A percentile compares a stretch with the other conserved stretches of the same genome.
Evolutionary conservation across 2,888 invertebrate species (phyloP).

Genomic region (Stictocephala bisonia): DNA sequence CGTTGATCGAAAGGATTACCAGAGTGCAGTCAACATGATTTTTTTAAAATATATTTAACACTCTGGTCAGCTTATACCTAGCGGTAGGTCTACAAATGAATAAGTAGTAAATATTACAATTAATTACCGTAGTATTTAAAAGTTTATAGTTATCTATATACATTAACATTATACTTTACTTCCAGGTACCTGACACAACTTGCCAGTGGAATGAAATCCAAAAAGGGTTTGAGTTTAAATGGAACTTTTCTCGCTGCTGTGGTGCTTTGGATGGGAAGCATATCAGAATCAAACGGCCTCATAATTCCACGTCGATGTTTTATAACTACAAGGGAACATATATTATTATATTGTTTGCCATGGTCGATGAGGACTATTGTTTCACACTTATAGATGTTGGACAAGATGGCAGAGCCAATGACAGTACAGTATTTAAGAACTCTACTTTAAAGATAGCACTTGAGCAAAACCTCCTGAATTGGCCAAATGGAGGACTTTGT

Average conservation of each 20-base stretch:
- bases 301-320: neutral
- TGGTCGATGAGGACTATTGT: too few species aligned
- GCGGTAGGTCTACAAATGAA: neutral
- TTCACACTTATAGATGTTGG: too few species aligned
- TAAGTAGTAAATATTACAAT: neutral
- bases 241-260: neutral
- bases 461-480: conserved; percentile 5
- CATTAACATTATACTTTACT: neutral
- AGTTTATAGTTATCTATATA: neutral
- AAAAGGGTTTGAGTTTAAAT: neutral
- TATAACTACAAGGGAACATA: neutral
- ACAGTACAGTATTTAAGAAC: too few species aligned
- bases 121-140: neutral
- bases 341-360: neutral
- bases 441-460: too few species aligned
- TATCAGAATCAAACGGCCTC: neutral
- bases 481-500: neutral
- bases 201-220: neutral
- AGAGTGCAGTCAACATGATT: too few species aligned
- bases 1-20: too few species aligned
- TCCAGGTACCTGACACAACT: neutral
- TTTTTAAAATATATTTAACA: too few species aligned
- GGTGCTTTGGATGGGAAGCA: too few species aligned
- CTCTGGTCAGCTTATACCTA: neutral
- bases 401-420: too few species aligned